Evolutionary conservation across 2,888 invertebrate species (phyloP), one percentile per base, ranked within the genome.

Genomic region (Chirona hameri): DNA sequence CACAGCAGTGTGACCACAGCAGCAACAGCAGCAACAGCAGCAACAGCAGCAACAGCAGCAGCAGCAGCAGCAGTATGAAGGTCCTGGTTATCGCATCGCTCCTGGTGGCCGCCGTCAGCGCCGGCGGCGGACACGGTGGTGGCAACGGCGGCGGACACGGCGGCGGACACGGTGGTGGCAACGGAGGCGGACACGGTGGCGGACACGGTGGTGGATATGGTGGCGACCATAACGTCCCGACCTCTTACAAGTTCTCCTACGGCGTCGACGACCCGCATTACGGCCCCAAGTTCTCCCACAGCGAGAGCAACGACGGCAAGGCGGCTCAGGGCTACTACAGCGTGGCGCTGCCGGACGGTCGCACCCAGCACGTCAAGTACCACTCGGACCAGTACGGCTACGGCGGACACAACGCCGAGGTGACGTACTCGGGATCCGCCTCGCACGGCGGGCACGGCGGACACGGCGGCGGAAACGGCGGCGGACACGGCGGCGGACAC

Each of bases 331-430:
- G 84, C 2, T 83, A 83, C 81, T 84, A 84, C 83, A 76, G 79
- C 82, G 84, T 84, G 9, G 82, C 69, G 81, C 83, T 84, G 15
- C 84, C 84, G 18, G 84, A 84, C 82, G 84, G 84, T 52, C 83
- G 84, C 82, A 83, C 81, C 39, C 84, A 84, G 69, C 84, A 84
- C 79, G 84, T 84, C 81, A 82, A 12, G 9, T 27, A 27, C 65
- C 0, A 27, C 65, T 5, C 65, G n/a, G 65, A 65, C 65, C 52
- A 52, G 5, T 1, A 52, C 15, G n/a, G 27, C 65, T 65, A 65
- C 65, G n/a, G n/a, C n/a, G 65, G 65, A n/a, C n/a, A 10, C 65
- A 65, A 65, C 65, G 65, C 65, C n/a, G 65, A 65, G 65, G 65
- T 65, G 7, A 65, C 65, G n/a, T 65, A 65, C 65, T 10, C 24